Evolutionary conservation across 2,888 invertebrate genomes (phyloP).

Genomic region (Augochlorella aurata): DNA sequence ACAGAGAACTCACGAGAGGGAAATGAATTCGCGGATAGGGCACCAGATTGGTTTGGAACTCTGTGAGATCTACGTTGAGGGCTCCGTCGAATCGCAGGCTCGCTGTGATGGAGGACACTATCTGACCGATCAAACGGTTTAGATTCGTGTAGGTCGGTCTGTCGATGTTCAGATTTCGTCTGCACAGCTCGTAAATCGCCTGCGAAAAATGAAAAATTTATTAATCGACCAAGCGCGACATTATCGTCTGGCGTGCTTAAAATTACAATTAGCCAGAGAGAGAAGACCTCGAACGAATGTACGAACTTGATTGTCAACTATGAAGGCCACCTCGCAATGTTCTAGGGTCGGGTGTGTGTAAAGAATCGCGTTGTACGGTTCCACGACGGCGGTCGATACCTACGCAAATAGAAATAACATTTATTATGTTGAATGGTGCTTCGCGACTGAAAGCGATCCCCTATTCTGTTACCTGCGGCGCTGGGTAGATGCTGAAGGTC

Average conservation of each 20-base stretch:
- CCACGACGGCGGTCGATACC: slow-evolving; percentile 80
- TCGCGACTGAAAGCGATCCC: neutral
- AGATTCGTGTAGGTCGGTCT: slow-evolving; percentile 88
- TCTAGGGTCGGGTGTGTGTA: slow-evolving; percentile 79
- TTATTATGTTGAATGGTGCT: neutral
- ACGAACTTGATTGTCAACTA: slow-evolving; percentile 77
- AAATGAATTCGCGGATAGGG: slow-evolving; percentile 97
- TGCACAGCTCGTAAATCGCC: slow-evolving; percentile 81
- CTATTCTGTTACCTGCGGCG: slow-evolving; percentile 88
- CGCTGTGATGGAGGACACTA: slow-evolving; percentile 94
- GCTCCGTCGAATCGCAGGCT: slow-evolving; percentile 94
- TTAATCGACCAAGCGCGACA: too few species aligned
- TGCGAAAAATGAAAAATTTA: slow-evolving; percentile 24
- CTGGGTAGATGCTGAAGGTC: slow-evolving; percentile 96
- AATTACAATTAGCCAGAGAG: neutral
- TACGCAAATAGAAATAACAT: slow-evolving; percentile 69
- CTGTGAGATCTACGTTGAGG: slow-evolving; percentile 85
- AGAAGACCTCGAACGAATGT: neutral
- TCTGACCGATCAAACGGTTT: slow-evolving; percentile 88
- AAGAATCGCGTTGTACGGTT: slow-evolving; percentile 79
- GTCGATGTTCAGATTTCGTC: slow-evolving; percentile 84
- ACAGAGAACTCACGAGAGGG: slow-evolving; percentile 82
- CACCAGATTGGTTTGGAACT: slow-evolving; percentile 87
- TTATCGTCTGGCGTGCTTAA: neutral
- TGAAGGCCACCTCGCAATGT: slow-evolving; percentile 79